Evolutionary conservation across 2,113 vertebrate genomes (phyloP), one percentile per base, ranked within the genome.

Genomic region (Sminthopsis crassicaudata): DNA sequence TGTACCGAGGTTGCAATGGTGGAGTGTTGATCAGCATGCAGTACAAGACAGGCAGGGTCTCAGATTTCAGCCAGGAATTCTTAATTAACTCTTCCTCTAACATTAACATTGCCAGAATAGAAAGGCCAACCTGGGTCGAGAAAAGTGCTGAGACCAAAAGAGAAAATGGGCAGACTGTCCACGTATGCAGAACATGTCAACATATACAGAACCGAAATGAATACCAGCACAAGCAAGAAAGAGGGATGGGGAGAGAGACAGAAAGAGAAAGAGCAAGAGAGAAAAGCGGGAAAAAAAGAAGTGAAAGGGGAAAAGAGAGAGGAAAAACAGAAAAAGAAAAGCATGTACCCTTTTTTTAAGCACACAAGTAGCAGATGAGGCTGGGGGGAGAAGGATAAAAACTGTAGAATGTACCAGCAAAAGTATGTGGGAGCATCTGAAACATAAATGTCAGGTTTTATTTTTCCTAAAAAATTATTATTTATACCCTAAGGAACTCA

Each of bases 41-140:
- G 60, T 96, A 91, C 26, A 91, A n/a, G 2, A 93, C 94, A 97
- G 94, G 46, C 48, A 25, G 0, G 50, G 42, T 84, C 84, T 91
- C 94, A 94, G 67, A 91, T 90, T 94, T 92, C 53, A 95, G 48
- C 27, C 48, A 0, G 0, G 22, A 36, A 96, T 96, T 96, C 67
- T 84, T 42, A 84, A 84, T 84, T 84, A 67, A 36, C 30, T 67
- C 30, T 67, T 8, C 57, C 57, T 11, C 30, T 60, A 60, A 60
- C 27, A 60, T 30, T 60, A 76, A 76, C 67, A 76, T 76, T n/a
- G 36, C 67, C 67, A 84, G 6, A 84, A 42, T 23, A 90, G 89
- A 90, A 90, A 48, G 46, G 46, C 89, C 46, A 90, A 27, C 46
- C 46, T 90, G 25, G 89, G 89, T 90, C 46, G 22, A 24, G 89